phyloP scores from a whole-genome alignment of 2,113 vertebrate species.

The Manacus vitellinus region DNA sequence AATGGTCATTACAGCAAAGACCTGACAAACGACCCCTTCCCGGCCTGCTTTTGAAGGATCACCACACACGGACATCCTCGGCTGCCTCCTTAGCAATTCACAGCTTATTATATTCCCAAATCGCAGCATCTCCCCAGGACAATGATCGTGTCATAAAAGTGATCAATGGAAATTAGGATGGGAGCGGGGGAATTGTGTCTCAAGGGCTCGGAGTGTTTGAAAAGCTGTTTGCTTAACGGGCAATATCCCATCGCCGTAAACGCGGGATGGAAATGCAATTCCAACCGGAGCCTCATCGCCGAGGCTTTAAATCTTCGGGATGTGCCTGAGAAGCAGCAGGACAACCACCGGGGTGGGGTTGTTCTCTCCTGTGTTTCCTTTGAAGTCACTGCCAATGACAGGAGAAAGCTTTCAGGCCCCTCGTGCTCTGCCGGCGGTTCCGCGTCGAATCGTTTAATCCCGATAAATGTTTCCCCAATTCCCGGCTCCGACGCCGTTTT shows the following conservation, averaged over 20 bases:
- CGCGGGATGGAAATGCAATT: slow-evolving; percentile 22
- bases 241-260: slow-evolving; percentile 34
- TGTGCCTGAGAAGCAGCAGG: slow-evolving; percentile 12
- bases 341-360: background rate
- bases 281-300: slow-evolving; percentile 12
- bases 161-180: slow-evolving; percentile 20
- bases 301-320: slow-evolving; percentile 8
- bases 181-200: background rate
- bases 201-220: background rate
- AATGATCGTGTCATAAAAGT: background rate
- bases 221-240: slow-evolving; percentile 35
- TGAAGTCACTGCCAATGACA: background rate
- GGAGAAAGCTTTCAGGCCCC: background rate
- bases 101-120: background rate
- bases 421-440: no score
- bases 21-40: background rate
- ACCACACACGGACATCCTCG: rapidly evolving
- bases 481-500: background rate
- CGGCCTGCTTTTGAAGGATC: background rate
- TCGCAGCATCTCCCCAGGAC: background rate
- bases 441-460: background rate
- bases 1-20: background rate
- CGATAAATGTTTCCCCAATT: background rate
- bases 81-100: background rate
- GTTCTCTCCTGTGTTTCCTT: background rate